These are phyloP conservation scores for Diachasma alloeum DNA, from an alignment of 1,140 invertebrate genomes.

Conservation along the genomic window DNA sequence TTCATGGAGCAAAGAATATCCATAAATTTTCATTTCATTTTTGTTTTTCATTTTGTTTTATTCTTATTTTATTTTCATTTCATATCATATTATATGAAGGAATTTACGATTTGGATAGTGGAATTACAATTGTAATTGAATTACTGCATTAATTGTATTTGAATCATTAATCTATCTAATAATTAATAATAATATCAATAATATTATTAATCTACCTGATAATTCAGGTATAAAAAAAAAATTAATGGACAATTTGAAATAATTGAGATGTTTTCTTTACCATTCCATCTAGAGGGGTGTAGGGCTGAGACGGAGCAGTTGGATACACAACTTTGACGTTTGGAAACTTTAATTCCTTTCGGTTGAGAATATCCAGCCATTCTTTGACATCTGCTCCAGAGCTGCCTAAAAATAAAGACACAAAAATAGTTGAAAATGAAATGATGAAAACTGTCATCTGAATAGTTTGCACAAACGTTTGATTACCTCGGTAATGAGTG, in stretches of 20 bases:
- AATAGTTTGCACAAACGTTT: not conserved
- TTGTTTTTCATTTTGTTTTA: not conserved
- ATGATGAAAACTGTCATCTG: no score
- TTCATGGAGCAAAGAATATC: conserved; percentile 6
- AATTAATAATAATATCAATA: no score
- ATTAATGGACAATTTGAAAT: not conserved
- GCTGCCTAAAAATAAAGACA: conserved; percentile 65
- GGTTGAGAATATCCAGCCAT: conserved; percentile 71
- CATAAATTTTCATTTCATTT: not conserved
- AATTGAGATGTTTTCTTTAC: conserved; percentile 52
- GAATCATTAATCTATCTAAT: no score
- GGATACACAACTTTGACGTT: conserved; percentile 78
- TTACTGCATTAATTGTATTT: no score
- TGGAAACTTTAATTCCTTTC: conserved; percentile 70
- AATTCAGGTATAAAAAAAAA: no score
- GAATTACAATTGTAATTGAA: no score
- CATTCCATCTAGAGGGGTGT: conserved; percentile 70
- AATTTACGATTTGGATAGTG: no score
- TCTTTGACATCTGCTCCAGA: conserved; percentile 70
- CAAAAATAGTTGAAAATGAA: not conserved
- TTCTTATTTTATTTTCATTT: no score
- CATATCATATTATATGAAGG: no score
- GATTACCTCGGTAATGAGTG: not conserved
- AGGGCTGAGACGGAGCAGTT: conserved; percentile 74
- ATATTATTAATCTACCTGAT: no score